Evolutionary conservation across 2,113 vertebrate genomes (phyloP), one percentile per base, ranked within the genome.

Genomic region (Actinemys pallida): DNA sequence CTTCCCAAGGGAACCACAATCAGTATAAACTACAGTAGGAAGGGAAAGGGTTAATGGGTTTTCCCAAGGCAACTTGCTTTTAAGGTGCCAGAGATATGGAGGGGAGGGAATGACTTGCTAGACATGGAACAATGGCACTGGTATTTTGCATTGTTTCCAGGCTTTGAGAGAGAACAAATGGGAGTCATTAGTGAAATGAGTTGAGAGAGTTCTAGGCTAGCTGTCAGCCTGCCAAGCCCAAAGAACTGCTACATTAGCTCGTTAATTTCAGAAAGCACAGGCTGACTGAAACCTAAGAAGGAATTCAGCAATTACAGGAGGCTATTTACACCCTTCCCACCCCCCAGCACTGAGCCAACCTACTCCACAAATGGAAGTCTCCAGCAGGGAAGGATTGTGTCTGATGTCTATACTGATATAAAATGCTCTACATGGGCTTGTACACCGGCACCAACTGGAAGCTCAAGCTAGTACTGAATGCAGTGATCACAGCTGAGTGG

Each of bases 171-270:
- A 97, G 96, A 96, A 97, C 97, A 97, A 97, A 97, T 97, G 93
- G 94, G 94, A 96, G 93, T 96, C 96, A 97, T 96, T 96, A 97
- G 89, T 97, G 95, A 96, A 96, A 97, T 96, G 96, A 97, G 95
- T 98, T 97, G 97, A 96, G 94, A 93, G 96, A 95, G 96, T 97
- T 96, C 96, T 96, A 96, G 96, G 97, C 95, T 96, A 96, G 93
- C 97, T 96, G 96, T 97, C 96, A 95, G 95, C 86, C 94, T 94
- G 97, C 94, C 96, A 97, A 96, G 80, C 88, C 89, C n/a, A 1
- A 81, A 96, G 93, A 97, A 97, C 88, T 96, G 96, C 93, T 88
- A 93, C 93, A 94, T 97, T 96, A 97, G 95, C 95, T 88, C 82
- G 94, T 96, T 96, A 96, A 96, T 95, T 95, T 91, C 87, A 91